phyloP scores from a whole-genome alignment of 2,797 vertebrate species.

The Thalassophryne amazonica region DNA sequence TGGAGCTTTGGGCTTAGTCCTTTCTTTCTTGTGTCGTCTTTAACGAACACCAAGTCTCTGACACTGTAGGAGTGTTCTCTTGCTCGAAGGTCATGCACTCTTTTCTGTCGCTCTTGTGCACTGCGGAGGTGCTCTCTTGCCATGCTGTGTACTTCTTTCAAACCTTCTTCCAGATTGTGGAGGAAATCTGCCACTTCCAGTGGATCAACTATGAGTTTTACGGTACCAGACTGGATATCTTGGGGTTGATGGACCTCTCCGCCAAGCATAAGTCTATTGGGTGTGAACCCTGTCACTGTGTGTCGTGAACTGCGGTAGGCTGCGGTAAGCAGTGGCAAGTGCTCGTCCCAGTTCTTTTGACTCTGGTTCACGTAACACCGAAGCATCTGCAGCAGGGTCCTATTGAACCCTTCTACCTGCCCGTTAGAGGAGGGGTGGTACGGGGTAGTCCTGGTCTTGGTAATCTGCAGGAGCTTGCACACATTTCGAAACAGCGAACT shows the following conservation, averaged over 20 bases:
- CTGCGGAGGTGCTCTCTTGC: neutral
- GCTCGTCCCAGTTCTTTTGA: conserved; percentile 17
- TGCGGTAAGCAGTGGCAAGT: conserved; percentile 2
- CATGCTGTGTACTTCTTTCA: neutral
- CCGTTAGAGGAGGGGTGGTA: conserved; percentile 16
- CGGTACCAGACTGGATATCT: neutral
- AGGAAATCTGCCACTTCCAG: neutral
- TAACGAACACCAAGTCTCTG: conserved; percentile 6
- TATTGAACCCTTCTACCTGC: conserved; percentile 11
- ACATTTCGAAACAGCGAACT: conserved; percentile 2
- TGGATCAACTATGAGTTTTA: neutral
- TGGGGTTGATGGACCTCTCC: conserved; percentile 16
- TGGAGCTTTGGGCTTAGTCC: conserved; percentile 12
- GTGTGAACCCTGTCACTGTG: conserved; percentile 8
- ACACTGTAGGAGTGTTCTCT: neutral
- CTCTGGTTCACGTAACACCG: conserved; percentile 4
- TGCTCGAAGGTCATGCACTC: neutral
- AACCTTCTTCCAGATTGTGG: neutral
- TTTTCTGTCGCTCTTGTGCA: conserved; percentile 2
- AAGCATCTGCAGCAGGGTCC: conserved; percentile 8
- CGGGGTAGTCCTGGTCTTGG: conserved; percentile 20
- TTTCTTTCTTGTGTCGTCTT: conserved; percentile 6
- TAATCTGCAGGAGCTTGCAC: conserved; percentile 3
- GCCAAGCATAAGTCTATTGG: conserved; percentile 14
- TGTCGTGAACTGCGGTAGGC: conserved; percentile 5